Conservation (phyloP, 2,888 invertebrate species). For the Lithophane ornitopus region DNA sequence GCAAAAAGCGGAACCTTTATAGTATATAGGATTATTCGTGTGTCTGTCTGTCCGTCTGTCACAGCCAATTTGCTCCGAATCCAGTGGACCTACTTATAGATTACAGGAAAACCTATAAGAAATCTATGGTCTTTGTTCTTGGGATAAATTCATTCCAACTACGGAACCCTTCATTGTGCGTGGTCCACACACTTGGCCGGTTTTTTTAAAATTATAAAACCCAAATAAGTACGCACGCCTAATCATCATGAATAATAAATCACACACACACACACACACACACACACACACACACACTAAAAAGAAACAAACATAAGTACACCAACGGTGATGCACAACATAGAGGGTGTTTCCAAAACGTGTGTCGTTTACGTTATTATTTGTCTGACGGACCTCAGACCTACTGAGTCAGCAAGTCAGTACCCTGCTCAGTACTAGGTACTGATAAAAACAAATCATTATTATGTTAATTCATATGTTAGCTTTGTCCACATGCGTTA, state of each 20-base stretch:
- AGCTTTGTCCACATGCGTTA: conserved; percentile 78
- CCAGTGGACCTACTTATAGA: too few species aligned
- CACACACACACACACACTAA: conserved; percentile 11
- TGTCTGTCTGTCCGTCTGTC: too few species aligned
- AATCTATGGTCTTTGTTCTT: too few species aligned
- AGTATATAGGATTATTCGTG: too few species aligned
- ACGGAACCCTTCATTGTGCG: too few species aligned
- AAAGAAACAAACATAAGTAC: conserved; percentile 22
- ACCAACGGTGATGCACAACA: conserved; percentile 44
- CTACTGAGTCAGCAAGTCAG: conserved; percentile 72
- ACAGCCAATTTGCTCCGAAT: too few species aligned
- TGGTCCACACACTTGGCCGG: too few species aligned
- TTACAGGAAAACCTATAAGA: too few species aligned
- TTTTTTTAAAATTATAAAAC: background rate
- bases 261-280: conserved; percentile 14
- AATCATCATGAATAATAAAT: conserved; percentile 38
- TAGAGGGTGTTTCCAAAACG: conserved; percentile 75
- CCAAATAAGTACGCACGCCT: background rate
- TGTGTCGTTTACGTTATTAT: conserved; percentile 70
- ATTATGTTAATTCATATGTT: conserved; percentile 78
- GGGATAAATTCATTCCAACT: too few species aligned
- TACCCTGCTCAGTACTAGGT: conserved; percentile 48
- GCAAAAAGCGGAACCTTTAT: too few species aligned
- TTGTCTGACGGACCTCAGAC: conserved; percentile 19
- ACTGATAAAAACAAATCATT: conserved; percentile 71